Evolutionary conservation across 2,113 vertebrate genomes (phyloP).

Genomic region (Phalacrocorax pelagicus): DNA sequence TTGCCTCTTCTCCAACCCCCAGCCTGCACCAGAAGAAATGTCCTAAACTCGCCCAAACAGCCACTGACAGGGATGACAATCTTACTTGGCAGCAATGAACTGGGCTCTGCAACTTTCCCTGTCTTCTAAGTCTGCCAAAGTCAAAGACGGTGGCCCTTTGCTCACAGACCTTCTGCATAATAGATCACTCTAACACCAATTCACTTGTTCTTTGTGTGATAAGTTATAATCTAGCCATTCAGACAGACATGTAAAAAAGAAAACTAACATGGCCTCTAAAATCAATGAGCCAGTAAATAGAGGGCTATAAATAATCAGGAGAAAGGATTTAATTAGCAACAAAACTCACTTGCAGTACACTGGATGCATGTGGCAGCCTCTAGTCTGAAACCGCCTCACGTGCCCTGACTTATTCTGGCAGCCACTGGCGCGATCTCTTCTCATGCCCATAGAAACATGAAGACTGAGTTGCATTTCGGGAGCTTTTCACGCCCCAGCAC

Average conservation of each 20-base stretch:
- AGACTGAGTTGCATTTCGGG: background rate
- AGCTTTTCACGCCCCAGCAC: background rate
- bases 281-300: conserved; percentile 62
- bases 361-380: background rate
- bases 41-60: background rate
- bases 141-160: background rate
- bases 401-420: background rate
- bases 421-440: background rate
- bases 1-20: background rate
- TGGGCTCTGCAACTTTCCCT: background rate
- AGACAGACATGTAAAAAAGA: background rate
- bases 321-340: conserved; percentile 50
- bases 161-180: background rate
- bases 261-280: conserved; percentile 57
- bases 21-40: background rate
- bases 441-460: background rate
- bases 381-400: background rate
- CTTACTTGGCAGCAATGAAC: background rate
- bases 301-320: conserved; percentile 43
- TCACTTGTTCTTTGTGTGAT: background rate
- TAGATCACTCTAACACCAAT: background rate
- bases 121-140: background rate
- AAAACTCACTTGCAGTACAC: background rate
- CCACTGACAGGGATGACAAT: background rate
- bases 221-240: background rate